Evolutionary conservation across 1,140 invertebrate genomes (phyloP).

Genomic region (Zaprionus capensis): DNA sequence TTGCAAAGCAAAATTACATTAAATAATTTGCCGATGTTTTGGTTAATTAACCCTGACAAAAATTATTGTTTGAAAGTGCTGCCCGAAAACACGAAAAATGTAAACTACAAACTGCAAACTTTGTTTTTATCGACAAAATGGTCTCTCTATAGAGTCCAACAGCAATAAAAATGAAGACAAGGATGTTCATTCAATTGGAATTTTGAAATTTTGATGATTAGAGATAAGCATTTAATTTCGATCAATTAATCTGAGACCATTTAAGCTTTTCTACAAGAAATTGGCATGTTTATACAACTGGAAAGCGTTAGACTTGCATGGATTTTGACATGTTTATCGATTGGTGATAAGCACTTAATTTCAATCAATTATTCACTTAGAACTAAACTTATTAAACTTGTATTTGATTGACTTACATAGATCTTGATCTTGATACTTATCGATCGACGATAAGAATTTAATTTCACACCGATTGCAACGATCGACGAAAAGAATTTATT

Average conservation of each 20-base stretch:
- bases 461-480: too few relatives aligned
- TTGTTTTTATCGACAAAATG: slow-evolving; percentile 5
- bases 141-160: slow-evolving; percentile 3
- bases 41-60: neutral
- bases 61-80: neutral
- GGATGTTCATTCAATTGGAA: neutral
- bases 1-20: neutral
- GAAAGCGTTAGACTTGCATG: neutral
- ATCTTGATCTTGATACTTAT: neutral
- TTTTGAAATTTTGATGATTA: neutral
- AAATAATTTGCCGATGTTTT: neutral
- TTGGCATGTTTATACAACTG: neutral
- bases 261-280: neutral
- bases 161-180: neutral
- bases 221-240: neutral
- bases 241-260: neutral
- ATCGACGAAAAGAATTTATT: too few relatives aligned
- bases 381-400: too few relatives aligned
- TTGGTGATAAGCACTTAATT: neutral
- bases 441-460: neutral
- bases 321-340: neutral
- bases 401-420: neutral
- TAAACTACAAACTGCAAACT: neutral
- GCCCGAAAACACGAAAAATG: slow-evolving; percentile 10
- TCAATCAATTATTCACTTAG: too few relatives aligned